phyloP scores from a whole-genome alignment of 35 echinoderm and acorn worm genomes.

The Amphiura filiformis region DNA sequence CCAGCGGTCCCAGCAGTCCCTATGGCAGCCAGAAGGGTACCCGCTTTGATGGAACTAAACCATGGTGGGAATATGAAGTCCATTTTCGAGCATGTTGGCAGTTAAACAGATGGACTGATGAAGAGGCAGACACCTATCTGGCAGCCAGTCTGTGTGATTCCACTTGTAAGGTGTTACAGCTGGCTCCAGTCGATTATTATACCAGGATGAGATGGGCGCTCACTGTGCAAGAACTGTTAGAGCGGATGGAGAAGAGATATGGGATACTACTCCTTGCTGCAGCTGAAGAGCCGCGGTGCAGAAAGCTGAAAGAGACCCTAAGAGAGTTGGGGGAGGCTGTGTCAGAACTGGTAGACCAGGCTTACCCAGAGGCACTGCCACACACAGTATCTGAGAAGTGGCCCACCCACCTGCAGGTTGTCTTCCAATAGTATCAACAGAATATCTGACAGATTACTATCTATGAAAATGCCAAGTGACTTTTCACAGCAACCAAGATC shows the following conservation, averaged over 20 bases:
- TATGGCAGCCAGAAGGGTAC: too few relatives aligned
- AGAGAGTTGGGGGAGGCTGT: conserved; percentile 19
- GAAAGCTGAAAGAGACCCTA: background rate
- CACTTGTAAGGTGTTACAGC: background rate
- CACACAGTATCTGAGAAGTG: too few relatives aligned
- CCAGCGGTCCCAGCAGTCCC: too few relatives aligned
- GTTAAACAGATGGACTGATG: conserved; percentile 7
- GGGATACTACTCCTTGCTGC: background rate
- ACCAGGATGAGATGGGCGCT: background rate
- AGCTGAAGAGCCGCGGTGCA: background rate
- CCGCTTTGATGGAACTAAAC: conserved; percentile 24
- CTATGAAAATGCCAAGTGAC: too few relatives aligned
- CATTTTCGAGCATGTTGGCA: conserved; percentile 32
- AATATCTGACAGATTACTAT: too few relatives aligned
- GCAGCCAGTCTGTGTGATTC: conserved; percentile 5
- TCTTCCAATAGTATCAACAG: too few relatives aligned
- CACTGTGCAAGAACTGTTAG: background rate
- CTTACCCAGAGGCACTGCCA: background rate
- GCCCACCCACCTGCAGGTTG: too few relatives aligned
- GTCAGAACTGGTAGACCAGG: background rate
- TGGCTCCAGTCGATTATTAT: background rate
- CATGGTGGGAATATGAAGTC: conserved; percentile 28
- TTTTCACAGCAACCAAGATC: too few relatives aligned
- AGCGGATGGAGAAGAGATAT: conserved; percentile 14
- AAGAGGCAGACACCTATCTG: background rate